A percentile compares a stretch with the other conserved stretches of the same genome.
Conservation (phyloP, 1,140 invertebrate genomes). For the Pinna nobilis region DNA sequence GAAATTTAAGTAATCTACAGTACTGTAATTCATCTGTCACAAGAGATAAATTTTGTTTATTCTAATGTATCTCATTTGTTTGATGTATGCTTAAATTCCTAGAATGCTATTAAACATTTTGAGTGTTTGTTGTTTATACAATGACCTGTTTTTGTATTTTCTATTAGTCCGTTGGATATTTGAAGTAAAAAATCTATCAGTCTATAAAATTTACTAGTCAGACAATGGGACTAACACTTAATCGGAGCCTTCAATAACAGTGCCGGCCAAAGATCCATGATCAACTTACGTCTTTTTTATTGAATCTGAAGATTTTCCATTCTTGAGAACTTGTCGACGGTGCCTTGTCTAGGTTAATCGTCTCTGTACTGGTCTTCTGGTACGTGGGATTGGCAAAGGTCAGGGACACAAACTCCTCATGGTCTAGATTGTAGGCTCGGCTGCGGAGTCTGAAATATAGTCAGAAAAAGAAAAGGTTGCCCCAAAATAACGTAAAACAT, state of each 20-base stretch:
- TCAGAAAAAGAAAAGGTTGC: too few species aligned
- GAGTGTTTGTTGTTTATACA: too few species aligned
- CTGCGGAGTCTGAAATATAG: constrained; percentile 50
- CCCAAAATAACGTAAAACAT: too few species aligned
- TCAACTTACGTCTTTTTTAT: constrained; percentile 77
- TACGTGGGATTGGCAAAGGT: constrained; percentile 89
- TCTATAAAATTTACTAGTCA: neutral
- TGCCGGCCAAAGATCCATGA: neutral
- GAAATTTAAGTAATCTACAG: too few species aligned
- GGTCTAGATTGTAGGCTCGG: constrained; percentile 45
- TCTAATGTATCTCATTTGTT: too few species aligned
- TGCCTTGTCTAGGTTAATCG: constrained; percentile 68
- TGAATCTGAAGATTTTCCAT: constrained; percentile 84
- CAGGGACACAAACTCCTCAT: constrained; percentile 79
- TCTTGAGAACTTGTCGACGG: constrained; percentile 79
- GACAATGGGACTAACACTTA: neutral
- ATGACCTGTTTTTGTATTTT: too few species aligned
- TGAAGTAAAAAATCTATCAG: neutral
- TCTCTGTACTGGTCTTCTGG: constrained; percentile 79
- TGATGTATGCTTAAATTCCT: too few species aligned
- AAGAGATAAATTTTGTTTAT: too few species aligned
- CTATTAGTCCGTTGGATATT: too few species aligned
- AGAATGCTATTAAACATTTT: too few species aligned
- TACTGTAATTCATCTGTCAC: too few species aligned
- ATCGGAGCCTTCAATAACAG: neutral